Base-by-base conservation (phyloP, 1,140 invertebrate genomes). In the Phenacoccus solenopsis region DNA sequence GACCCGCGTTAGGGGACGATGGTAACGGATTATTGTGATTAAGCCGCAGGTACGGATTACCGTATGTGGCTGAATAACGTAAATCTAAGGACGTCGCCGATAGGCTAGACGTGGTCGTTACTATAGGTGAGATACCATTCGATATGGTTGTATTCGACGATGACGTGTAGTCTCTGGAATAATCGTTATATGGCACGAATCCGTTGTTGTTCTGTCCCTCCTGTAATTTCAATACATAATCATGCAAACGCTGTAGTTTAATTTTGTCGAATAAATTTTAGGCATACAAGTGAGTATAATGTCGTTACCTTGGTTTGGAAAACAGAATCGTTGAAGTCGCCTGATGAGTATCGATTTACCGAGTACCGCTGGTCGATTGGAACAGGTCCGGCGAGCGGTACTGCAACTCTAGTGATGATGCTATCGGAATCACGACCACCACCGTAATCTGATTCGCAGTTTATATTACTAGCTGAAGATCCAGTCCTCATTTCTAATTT, bases 171-270 rank as follows among this genome's bases (percentile, higher is more conserved):
- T 94, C 91, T 68, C 88, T 79, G 28, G 84, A 82, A 77, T 93
- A 94, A 76, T 94, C 91, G 38, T 91, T 89, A 80, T 93, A 93
- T 13, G 90, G 90, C 30, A 92, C 89, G 78, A 93, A 94, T 24
- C 91, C 92, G 74, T 93, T 93, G 79, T 88, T 90, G 77, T 90
- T 90, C 76, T 88, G 88, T 70, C 89, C 88, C 76, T 88, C 85
- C 89, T 91, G 78, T 73, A 68, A 27, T 28, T 9, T 59, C 20
- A n/a, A 59, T 59, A 38, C 32, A n/a, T n/a, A n/a, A n/a, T n/a
- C n/a, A 9, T 38, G 32, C 9, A n/a, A 10, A 38, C 32, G 32
- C 9, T n/a, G 32, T 10, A 10, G 9, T 38, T 38, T n/a, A 38
- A n/a, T n/a, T 9, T 38, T 10, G 32, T 38, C 32, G n/a, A 38